Conservation (phyloP, 2,797 vertebrate species). For the Echiichthys vipera region DNA sequence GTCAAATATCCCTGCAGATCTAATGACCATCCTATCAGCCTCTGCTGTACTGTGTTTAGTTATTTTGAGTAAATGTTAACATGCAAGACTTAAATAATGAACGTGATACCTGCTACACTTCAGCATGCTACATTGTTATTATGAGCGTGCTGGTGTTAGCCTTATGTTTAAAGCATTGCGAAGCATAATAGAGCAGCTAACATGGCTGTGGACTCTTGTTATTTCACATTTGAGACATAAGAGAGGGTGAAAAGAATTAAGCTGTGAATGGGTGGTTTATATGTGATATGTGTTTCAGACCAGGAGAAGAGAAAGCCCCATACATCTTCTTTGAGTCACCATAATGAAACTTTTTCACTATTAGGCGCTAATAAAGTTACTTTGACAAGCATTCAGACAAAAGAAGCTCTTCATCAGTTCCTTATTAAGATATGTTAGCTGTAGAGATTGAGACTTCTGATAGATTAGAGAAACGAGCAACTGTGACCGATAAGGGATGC, state of each 20-base stretch:
- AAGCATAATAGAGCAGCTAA: background rate
- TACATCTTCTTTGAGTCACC: conserved; percentile 8
- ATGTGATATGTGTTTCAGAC: background rate
- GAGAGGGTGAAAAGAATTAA: background rate
- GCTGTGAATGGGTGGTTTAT: too few species aligned
- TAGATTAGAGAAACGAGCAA: conserved; percentile 41
- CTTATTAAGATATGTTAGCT: conserved; percentile 61
- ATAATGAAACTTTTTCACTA: conserved; percentile 37
- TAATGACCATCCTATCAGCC: too few species aligned
- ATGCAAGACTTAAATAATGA: background rate
- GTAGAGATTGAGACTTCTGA: conserved; percentile 53
- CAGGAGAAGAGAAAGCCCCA: background rate
- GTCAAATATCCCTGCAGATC: background rate
- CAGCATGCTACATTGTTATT: background rate
- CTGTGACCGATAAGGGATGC: conserved; percentile 49
- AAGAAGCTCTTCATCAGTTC: conserved; percentile 65
- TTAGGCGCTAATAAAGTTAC: conserved; percentile 61
- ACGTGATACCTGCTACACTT: background rate
- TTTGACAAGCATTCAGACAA: conserved; percentile 52
- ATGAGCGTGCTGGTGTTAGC: background rate
- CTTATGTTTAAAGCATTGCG: background rate
- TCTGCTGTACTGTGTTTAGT: background rate
- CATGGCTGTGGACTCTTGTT: background rate
- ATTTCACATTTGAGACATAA: background rate
- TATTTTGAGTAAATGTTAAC: background rate